Percentiles rank a stretch among this genome's conserved stretches.
phyloP scores from a whole-genome alignment of 2,888 invertebrate genomes.

The Eurytoma californica region DNA sequence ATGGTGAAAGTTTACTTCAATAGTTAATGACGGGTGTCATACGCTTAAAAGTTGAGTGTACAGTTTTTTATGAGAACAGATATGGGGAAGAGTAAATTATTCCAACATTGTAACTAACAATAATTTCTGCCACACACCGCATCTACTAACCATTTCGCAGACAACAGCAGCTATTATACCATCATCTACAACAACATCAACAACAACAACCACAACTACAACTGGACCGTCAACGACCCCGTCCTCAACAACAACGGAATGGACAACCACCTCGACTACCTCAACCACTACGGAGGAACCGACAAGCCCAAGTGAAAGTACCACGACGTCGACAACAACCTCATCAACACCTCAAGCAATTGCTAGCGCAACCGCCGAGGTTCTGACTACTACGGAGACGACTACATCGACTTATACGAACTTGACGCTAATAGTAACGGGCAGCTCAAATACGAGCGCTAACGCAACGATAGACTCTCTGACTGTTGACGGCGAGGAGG shows the following conservation, averaged over 20 bases:
- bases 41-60: too few relatives aligned
- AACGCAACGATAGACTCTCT: constrained; percentile 47
- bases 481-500: constrained; percentile 38
- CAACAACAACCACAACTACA: constrained; percentile 60
- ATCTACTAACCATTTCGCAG: constrained; percentile 75
- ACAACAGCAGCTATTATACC: constrained; percentile 62
- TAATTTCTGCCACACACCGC: constrained; percentile 71
- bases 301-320: constrained; percentile 55
- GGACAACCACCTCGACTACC: constrained; percentile 53
- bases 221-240: constrained; percentile 58
- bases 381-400: background rate
- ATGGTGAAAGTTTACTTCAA: too few relatives aligned
- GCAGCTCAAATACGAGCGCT: background rate
- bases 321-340: constrained; percentile 55
- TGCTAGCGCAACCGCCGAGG: constrained; percentile 1
- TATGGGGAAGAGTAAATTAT: background rate
- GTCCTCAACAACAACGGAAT: constrained; percentile 53
- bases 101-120: constrained; percentile 68
- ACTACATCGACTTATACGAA: constrained; percentile 33
- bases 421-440: constrained; percentile 25
- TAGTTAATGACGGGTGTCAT: too few relatives aligned
- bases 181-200: constrained; percentile 58
- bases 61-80: too few relatives aligned
- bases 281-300: constrained; percentile 58
- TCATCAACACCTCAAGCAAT: constrained; percentile 34